Evolutionary conservation across 2,888 invertebrate genomes (phyloP).

Genomic region (Serripes groenlandicus): DNA sequence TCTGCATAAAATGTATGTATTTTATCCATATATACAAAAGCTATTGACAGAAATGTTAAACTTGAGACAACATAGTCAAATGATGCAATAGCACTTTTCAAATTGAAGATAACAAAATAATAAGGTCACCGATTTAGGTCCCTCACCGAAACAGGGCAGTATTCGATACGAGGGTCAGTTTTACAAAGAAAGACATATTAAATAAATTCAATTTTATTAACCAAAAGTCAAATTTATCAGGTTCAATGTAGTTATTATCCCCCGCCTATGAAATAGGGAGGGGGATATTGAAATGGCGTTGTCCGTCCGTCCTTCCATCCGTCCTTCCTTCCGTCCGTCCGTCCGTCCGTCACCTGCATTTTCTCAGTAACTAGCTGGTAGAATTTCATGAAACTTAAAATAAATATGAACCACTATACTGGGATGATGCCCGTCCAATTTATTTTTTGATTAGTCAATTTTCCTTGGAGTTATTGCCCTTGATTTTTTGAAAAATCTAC

Average conservation of each 20-base stretch:
- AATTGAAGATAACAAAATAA: neutral
- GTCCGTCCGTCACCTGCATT: neutral
- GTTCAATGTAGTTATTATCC: neutral
- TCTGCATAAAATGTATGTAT: too few species aligned
- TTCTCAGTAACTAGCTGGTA: neutral
- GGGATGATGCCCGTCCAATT: too few species aligned
- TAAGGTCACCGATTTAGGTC: neutral
- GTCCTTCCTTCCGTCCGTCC: neutral
- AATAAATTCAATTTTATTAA: neutral
- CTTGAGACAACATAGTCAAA: too few species aligned
- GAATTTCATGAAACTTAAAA: neutral
- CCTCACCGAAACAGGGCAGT: neutral
- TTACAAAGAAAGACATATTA: neutral
- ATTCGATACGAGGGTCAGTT: neutral
- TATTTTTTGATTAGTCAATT: too few species aligned
- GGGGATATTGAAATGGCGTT: neutral
- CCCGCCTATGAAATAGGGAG: neutral
- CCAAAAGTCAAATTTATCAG: neutral
- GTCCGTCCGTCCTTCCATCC: too few species aligned
- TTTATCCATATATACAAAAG: too few species aligned
- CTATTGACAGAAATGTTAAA: too few species aligned
- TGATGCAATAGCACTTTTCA: too few species aligned
- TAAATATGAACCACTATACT: too few species aligned
- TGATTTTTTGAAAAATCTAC: too few species aligned
- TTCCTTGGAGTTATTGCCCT: too few species aligned